Evolutionary conservation across 2,113 vertebrate species (phyloP).

Genomic region (Neodon shergylaensis): DNA sequence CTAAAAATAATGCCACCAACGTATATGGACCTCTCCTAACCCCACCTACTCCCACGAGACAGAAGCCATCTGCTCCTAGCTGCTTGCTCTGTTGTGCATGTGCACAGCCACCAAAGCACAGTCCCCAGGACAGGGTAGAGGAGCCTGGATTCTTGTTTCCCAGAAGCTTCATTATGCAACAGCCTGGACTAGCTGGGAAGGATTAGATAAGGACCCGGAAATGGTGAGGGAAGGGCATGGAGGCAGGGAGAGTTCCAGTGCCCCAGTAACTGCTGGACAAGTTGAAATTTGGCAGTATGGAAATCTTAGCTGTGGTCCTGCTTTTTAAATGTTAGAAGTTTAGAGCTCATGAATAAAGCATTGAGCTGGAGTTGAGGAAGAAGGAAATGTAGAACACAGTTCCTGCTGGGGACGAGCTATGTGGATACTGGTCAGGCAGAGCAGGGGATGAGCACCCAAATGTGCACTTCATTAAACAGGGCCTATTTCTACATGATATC

Average conservation of each 20-base stretch:
- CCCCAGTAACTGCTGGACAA: background rate
- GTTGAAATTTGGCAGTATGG: background rate
- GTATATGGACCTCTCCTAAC: background rate
- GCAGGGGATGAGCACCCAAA: background rate
- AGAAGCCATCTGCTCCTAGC: background rate
- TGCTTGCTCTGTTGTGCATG: background rate
- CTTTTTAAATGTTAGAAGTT: background rate
- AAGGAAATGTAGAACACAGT: background rate
- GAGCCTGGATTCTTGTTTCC: background rate
- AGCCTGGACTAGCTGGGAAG: conserved; percentile 23
- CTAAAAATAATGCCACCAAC: background rate
- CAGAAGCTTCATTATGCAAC: conserved; percentile 41
- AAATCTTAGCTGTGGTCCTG: background rate
- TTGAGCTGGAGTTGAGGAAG: background rate
- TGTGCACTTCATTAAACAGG: background rate
- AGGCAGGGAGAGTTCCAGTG: background rate
- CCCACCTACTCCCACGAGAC: background rate
- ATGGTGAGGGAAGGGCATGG: background rate
- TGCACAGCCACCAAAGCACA: background rate
- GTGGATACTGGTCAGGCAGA: background rate
- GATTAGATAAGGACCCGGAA: conserved; percentile 33
- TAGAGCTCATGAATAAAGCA: background rate
- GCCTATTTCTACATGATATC: background rate
- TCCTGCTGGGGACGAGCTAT: background rate
- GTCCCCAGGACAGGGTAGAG: background rate